phyloP scores from a whole-genome alignment of 2,888 invertebrate genomes.

The Junonia oenone region DNA sequence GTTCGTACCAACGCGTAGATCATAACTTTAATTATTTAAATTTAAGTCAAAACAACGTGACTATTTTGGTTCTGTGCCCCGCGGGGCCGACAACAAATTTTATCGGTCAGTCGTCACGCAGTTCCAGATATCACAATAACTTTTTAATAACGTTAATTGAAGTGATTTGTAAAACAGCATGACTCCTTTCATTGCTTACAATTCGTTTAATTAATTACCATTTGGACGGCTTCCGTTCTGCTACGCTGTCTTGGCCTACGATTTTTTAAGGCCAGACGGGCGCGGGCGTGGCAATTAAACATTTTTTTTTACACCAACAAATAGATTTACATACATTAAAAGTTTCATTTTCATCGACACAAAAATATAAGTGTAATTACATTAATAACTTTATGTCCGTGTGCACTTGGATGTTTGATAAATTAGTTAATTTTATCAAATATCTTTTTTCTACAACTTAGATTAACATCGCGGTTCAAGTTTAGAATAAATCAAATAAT shows the following conservation, averaged over 20 bases:
- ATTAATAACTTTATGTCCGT: background rate
- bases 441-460: background rate
- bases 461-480: background rate
- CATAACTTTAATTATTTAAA: background rate
- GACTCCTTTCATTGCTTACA: slow-evolving; percentile 78
- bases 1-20: background rate
- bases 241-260: slow-evolving; percentile 56
- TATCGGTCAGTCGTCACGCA: slow-evolving; percentile 55
- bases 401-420: background rate
- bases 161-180: slow-evolving; percentile 80
- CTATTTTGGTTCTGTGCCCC: slow-evolving; percentile 18
- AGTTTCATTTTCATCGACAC: background rate
- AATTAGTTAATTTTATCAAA: background rate
- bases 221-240: slow-evolving; percentile 73
- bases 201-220: slow-evolving; percentile 78
- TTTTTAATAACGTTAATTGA: slow-evolving; percentile 79
- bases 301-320: slow-evolving; percentile 21
- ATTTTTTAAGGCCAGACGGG: slow-evolving; percentile 33
- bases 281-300: slow-evolving; percentile 19
- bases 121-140: slow-evolving; percentile 63
- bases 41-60: slow-evolving; percentile 18
- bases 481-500: background rate
- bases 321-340: slow-evolving; percentile 8
- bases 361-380: background rate
- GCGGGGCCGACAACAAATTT: slow-evolving; percentile 31